Evolutionary conservation across 2,888 invertebrate genomes (phyloP), one percentile per base, ranked within the genome.

Genomic region (Leptura quadrifasciata): DNA sequence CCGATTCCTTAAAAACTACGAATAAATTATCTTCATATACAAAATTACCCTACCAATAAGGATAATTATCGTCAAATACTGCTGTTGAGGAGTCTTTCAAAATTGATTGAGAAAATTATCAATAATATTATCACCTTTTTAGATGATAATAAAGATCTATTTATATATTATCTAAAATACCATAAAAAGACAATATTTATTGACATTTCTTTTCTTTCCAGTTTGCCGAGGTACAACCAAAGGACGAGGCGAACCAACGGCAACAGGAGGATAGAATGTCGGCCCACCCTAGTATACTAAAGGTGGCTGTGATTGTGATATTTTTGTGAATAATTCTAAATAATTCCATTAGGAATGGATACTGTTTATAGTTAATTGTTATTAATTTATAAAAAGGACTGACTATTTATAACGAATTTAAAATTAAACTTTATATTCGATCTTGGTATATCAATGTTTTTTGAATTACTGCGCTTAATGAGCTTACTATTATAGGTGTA

Each of bases 371-470:
- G 67, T 54, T 82, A 79, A 82, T 82, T 85, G 83, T 86, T 85
- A 81, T 80, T 82, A 73, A 84, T 84, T 82, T 81, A 81, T 82
- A 77, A 75, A 78, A 79, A 64, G 85, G 83, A 86, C 85, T 86
- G 86, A 86, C 73, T 84, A 83, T 82, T 85, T 83, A 80, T 82
- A 84, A 83, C 83, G 84, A 86, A 86, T 85, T 85, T 84, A 82
- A 57, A 10, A 82, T 63, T 71, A 71, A 74, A 80, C 80, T 80
- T 79, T 81, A 81, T 80, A 83, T 83, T 83, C 82, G 80, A 81
- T 85, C 84, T 83, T 82, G 81, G 82, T 86, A 85, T 86, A 86
- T 88, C 86, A 87, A 84, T 87, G 87, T 88, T 86, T 83, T 85
- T 84, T 81, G 81, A 77, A 83, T 81, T 82, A 82, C 58, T 74